A percentile compares a stretch with the other conserved stretches of the same genome.
Conservation (phyloP, 2,113 vertebrate genomes). For the Trinectes maculatus region DNA sequence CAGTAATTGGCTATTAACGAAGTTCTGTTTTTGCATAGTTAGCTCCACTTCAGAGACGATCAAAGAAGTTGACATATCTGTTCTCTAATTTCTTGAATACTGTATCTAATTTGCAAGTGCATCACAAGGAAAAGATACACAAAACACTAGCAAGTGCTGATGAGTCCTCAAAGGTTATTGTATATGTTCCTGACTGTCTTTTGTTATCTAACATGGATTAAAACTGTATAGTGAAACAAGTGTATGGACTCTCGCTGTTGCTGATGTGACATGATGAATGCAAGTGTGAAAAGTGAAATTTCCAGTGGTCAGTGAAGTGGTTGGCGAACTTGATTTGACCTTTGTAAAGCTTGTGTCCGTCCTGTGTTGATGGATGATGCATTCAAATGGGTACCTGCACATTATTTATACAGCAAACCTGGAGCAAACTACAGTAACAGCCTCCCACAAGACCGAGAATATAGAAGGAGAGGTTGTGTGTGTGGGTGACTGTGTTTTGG, state of each 20-base stretch:
- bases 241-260: not conserved
- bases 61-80: not conserved
- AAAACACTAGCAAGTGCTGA: constrained; percentile 50
- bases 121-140: not conserved
- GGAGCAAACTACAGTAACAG: constrained; percentile 1
- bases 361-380: not conserved
- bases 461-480: not conserved
- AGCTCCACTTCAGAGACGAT: constrained; percentile 15
- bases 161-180: constrained; percentile 33
- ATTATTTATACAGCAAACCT: constrained; percentile 1
- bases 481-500: constrained; percentile 8
- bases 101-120: constrained; percentile 10
- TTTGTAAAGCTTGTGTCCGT: not conserved
- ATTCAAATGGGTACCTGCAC: constrained; percentile 15
- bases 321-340: not conserved
- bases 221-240: constrained; percentile 51
- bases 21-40: constrained; percentile 1
- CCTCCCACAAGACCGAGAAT: constrained; percentile 2
- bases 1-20: constrained; percentile 1
- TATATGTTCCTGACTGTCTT: constrained; percentile 49
- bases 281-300: not conserved
- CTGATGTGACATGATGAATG: not conserved
- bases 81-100: constrained; percentile 3
- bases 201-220: constrained; percentile 69
- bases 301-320: not conserved